Base-by-base conservation (phyloP, 2,113 vertebrate species). In the Strix aluco region DNA sequence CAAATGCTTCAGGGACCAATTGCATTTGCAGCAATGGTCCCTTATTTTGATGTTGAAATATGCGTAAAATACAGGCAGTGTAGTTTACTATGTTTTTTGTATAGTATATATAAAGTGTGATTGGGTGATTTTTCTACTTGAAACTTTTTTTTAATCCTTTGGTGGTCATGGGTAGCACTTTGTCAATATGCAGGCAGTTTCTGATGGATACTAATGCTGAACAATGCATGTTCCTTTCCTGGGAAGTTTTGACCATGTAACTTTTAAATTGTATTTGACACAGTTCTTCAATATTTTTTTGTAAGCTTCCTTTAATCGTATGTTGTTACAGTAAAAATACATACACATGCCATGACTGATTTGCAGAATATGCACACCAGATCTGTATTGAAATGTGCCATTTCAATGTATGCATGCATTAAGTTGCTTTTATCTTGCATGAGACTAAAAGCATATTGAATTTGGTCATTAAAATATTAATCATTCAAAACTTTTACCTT, bases 401-500 rank as follows among this genome's bases (percentile, higher is more conserved):
- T 94, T 94, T 88, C 59, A 47, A 7, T 85, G 63, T 81, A 82
- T 97, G 97, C 96, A 97, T 98, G 97, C 69, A 58, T 57, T 86
- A 84, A 88, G 72, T 97, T 82, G 93, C 36, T 58, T 94, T 88
- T 65, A 91, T 95, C 78, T 96, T 98, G 98, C 98, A 98, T 98
- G 98, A 94, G 79, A 95, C 47, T 96, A 72, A 95, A 86, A 84
- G 73, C 83, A 65, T 95, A 91, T 94, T 94, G 46, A 67, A 91
- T 90, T 94, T 74, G 93, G 91, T 97, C 54, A 83, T 93, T 93
- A 90, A 97, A 78, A 74, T 97, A 81, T 97, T 98, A 98, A 97
- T 97, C 40, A 90, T 97, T 98, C 94, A 97, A 98, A 98, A 96
- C 77, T 98, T 90, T 94, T 96, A 92, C 96, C 96, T 98, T 98